Percentiles rank a stretch among this genome's conserved stretches.
Evolutionary conservation across 1,140 invertebrate genomes (phyloP).

Genomic region (Calliopsis andreniformis): DNA sequence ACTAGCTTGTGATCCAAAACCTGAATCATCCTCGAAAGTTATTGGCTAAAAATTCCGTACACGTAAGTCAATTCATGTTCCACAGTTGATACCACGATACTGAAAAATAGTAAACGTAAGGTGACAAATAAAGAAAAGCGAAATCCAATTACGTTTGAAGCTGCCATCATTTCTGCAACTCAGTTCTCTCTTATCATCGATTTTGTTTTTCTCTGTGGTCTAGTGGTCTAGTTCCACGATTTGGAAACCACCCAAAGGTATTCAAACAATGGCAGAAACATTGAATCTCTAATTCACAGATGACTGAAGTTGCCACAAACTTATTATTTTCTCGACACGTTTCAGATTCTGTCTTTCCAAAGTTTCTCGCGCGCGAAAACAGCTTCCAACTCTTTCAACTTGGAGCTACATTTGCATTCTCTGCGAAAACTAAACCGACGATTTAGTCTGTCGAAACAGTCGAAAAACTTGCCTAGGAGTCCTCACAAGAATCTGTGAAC

Average conservation of each 20-base stretch:
- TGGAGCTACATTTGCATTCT: too few relatives aligned
- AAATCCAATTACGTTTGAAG: neutral
- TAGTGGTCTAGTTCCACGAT: neutral
- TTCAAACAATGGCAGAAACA: neutral
- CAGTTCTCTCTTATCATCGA: too few relatives aligned
- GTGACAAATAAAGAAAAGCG: neutral
- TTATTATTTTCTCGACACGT: neutral
- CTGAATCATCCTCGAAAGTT: slow-evolving; percentile 23
- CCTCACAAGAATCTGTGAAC: neutral
- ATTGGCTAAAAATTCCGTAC: slow-evolving; percentile 19
- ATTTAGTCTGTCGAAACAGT: neutral
- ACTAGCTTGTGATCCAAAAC: slow-evolving; percentile 20
- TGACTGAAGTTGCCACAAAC: neutral
- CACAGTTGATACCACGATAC: slow-evolving; percentile 8
- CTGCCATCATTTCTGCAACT: too few relatives aligned
- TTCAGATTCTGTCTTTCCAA: neutral
- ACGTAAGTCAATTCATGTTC: neutral
- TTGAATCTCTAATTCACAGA: neutral
- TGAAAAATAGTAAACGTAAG: neutral
- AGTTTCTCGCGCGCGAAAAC: neutral
- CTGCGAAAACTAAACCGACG: neutral
- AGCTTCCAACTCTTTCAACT: neutral
- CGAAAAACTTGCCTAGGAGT: neutral
- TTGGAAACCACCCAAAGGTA: slow-evolving; percentile 2
- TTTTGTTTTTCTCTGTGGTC: neutral